Base-by-base conservation (phyloP, 1,140 invertebrate species). In the Harlomillsia oculata region DNA sequence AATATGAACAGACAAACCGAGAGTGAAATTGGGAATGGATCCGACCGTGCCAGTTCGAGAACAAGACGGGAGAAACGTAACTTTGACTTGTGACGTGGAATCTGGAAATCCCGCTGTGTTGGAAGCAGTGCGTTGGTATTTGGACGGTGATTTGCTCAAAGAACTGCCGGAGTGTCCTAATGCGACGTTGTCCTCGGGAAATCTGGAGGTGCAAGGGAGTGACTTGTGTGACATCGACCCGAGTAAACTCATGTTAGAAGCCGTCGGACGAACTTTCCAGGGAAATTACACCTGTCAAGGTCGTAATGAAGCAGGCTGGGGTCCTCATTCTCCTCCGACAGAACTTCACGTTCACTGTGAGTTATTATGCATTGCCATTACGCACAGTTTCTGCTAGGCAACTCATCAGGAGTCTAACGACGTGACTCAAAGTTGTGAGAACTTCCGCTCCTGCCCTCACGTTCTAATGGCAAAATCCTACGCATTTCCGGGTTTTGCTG, bases 201-300 rank as follows among this genome's bases (percentile, higher is more conserved):
- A 62, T 60, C 23, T 63, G 20, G 43, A 46, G 43, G 30, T 36
- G 18, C 34, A 29, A 20, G 25, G 23, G 25, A 29, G 28, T n/a
- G 55, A 57, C 46, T 66, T 58, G 80, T 89, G 43, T 89, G 82
- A 85, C 69, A 82, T 89, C 63, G 85, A 91, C 68, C 87, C 87
- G 0, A 87, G 82, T 53, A 83, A 87, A 72, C 73, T 91, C 59
- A 75, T 89, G 29, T 74, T 92, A 18, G 82, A 88, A 63, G 80
- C 82, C 59, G 88, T 91, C 14, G 83, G 81, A 6, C 78, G 87
- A 55, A 81, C 80, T 45, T 89, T 91, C 69, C 86, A 90, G 59
- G 90, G 89, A n/a, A 91, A 92, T 71, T 93, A 90, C 71, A 88
- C 87, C 0, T 93, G 90, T 70, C 80, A 85, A 66, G 89, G 87